Percentiles rank a stretch among this genome's conserved stretches.
phyloP scores from a whole-genome alignment of 2,888 invertebrate species.

The Eupithecia exiguata region DNA sequence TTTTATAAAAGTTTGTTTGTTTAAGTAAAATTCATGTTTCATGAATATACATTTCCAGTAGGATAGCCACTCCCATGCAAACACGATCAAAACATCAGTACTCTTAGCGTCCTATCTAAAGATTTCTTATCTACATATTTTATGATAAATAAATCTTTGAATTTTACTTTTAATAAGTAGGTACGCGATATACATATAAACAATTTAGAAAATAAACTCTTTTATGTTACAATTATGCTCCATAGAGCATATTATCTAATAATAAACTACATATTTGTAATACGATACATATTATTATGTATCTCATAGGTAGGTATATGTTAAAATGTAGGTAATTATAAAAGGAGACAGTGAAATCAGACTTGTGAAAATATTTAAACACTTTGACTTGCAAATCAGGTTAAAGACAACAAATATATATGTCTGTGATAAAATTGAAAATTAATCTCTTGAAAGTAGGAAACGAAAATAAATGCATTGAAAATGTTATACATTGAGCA shows the following conservation, averaged over 20 bases:
- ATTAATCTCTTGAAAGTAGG: slow-evolving; percentile 26
- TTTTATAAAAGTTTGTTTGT: background rate
- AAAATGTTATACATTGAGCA: slow-evolving; percentile 14
- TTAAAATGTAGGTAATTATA: background rate
- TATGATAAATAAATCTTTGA: slow-evolving; percentile 34
- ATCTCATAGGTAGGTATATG: slow-evolving; percentile 3
- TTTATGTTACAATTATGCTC: slow-evolving; percentile 27
- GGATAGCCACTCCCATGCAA: slow-evolving; percentile 27
- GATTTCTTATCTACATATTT: slow-evolving; percentile 28
- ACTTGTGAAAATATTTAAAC: slow-evolving; percentile 19
- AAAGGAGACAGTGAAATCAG: slow-evolving; percentile 12
- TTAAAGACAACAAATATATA: background rate
- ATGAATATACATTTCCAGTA: background rate
- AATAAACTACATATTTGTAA: slow-evolving; percentile 9
- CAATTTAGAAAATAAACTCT: slow-evolving; percentile 33
- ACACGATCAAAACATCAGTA: slow-evolving; percentile 13
- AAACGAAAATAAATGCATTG: slow-evolving; percentile 27
- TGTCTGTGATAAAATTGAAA: slow-evolving; percentile 1
- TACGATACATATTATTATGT: slow-evolving; percentile 2
- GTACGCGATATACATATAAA: slow-evolving; percentile 7
- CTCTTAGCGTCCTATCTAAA: slow-evolving; percentile 1
- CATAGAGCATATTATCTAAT: slow-evolving; percentile 19
- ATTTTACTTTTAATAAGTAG: slow-evolving; percentile 21
- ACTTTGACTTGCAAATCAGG: background rate
- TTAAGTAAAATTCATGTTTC: background rate